A percentile compares a stretch with the other conserved stretches of the same genome.
Conservation (phyloP, 2,113 vertebrate genomes). For the Uropsilus gracilis region DNA sequence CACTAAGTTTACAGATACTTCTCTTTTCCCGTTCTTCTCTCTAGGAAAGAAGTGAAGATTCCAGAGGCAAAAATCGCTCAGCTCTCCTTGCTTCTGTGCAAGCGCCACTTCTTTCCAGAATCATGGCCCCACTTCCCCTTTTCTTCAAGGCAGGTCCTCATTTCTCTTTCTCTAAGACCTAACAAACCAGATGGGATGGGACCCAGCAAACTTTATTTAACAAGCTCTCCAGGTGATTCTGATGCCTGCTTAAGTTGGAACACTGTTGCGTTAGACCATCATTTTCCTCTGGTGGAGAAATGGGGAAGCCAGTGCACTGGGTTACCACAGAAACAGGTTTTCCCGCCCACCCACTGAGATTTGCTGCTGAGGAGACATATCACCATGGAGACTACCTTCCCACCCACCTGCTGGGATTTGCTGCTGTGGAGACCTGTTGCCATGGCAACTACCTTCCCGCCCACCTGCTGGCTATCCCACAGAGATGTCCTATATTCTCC, state of each 20-base stretch:
- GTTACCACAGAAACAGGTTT: slow-evolving; percentile 79
- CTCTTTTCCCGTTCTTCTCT: neutral
- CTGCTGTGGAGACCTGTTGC: slow-evolving; percentile 76
- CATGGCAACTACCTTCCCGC: slow-evolving; percentile 78
- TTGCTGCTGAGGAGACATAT: slow-evolving; percentile 76
- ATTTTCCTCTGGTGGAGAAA: slow-evolving; percentile 64
- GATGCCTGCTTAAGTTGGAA: slow-evolving; percentile 50
- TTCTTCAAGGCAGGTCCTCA: neutral
- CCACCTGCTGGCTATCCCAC: slow-evolving; percentile 80
- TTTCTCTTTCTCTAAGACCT: slow-evolving; percentile 34
- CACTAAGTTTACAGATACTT: neutral
- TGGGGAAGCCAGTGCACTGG: slow-evolving; percentile 49
- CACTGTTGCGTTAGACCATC: slow-evolving; percentile 59
- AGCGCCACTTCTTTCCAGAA: neutral
- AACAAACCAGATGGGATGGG: slow-evolving; percentile 23
- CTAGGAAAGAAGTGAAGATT: neutral
- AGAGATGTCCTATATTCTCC: slow-evolving; percentile 70
- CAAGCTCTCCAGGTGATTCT: slow-evolving; percentile 62
- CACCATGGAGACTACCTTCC: slow-evolving; percentile 83
- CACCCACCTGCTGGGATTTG: slow-evolving; percentile 82
- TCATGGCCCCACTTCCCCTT: neutral
- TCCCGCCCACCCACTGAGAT: slow-evolving; percentile 76
- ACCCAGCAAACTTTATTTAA: slow-evolving; percentile 26
- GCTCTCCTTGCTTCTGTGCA: neutral
- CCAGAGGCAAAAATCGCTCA: neutral